These are phyloP conservation scores for Euplagia quadripunctaria DNA, from an alignment of 2,888 invertebrate species.

Conservation along the genomic window DNA sequence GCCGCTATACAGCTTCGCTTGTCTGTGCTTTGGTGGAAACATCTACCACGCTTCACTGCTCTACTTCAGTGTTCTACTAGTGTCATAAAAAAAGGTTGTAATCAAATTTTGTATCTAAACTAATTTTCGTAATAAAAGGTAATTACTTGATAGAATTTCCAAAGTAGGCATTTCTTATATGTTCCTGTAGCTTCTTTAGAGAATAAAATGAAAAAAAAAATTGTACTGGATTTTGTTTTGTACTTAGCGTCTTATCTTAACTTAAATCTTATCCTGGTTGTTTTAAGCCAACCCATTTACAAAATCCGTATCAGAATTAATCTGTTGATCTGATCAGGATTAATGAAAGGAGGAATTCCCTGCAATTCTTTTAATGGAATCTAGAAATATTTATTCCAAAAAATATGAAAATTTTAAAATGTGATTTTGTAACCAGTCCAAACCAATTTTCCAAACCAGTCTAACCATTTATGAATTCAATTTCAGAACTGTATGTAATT, in stretches of 20 bases:
- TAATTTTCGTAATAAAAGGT: too few species aligned
- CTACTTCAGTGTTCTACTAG: too few species aligned
- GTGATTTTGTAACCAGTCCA: accelerated
- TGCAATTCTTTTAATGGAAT: not conserved
- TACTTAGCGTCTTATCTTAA: constrained; percentile 17
- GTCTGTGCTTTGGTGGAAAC: too few species aligned
- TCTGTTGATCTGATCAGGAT: constrained; percentile 22
- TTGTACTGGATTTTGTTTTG: constrained; percentile 5
- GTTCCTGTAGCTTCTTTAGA: too few species aligned
- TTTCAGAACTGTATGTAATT: not conserved
- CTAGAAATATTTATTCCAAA: not conserved
- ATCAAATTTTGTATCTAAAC: too few species aligned
- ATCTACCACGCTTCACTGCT: too few species aligned
- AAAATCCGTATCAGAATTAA: constrained; percentile 23
- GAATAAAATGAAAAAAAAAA: too few species aligned
- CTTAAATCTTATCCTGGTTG: constrained; percentile 16
- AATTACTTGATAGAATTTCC: too few species aligned
- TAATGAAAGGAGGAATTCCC: not conserved
- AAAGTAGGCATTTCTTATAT: too few species aligned
- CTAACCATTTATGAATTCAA: not conserved
- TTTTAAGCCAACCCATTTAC: constrained; percentile 22
- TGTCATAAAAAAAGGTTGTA: too few species aligned
- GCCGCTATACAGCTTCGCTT: too few species aligned
- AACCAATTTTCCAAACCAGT: too few species aligned
- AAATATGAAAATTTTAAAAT: not conserved